Evolutionary conservation across 2,113 vertebrate genomes (phyloP).

Genomic region (Lethenteron camtschaticum): DNA sequence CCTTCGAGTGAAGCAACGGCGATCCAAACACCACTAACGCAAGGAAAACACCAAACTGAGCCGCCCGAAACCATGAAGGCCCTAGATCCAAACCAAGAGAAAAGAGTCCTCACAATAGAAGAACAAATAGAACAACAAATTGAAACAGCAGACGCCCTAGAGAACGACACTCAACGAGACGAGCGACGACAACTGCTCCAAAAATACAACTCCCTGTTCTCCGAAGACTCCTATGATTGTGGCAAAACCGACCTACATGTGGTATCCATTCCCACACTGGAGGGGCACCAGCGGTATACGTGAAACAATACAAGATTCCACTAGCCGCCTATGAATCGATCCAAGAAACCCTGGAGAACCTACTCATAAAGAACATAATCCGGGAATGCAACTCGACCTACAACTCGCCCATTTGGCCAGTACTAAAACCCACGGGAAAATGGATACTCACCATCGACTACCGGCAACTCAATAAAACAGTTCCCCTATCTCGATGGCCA

Average conservation of each 20-base stretch:
- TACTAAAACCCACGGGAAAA: constrained; percentile 8
- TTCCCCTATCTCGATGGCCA: constrained; percentile 8
- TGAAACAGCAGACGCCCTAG: not conserved
- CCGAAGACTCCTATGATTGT: not conserved
- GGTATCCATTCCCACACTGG: not conserved
- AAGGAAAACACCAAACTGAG: no score
- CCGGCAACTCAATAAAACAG: constrained; percentile 10
- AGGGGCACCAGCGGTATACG: not conserved
- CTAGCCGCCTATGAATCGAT: not conserved
- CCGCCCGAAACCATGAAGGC: no score
- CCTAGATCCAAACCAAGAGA: no score
- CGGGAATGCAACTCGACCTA: not conserved
- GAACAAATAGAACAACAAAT: not conserved
- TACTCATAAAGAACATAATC: not conserved
- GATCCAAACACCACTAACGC: no score
- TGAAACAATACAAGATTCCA: not conserved
- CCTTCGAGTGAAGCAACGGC: no score
- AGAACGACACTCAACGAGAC: not conserved
- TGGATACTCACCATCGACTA: constrained; percentile 10
- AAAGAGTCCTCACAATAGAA: no score
- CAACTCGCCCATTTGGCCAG: constrained; percentile 5
- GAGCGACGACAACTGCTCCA: not conserved
- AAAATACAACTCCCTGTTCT: not conserved
- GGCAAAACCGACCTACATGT: no score
- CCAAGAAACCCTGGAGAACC: not conserved